Conservation (phyloP, 1,140 invertebrate genomes). For the Cylas formicarius region DNA sequence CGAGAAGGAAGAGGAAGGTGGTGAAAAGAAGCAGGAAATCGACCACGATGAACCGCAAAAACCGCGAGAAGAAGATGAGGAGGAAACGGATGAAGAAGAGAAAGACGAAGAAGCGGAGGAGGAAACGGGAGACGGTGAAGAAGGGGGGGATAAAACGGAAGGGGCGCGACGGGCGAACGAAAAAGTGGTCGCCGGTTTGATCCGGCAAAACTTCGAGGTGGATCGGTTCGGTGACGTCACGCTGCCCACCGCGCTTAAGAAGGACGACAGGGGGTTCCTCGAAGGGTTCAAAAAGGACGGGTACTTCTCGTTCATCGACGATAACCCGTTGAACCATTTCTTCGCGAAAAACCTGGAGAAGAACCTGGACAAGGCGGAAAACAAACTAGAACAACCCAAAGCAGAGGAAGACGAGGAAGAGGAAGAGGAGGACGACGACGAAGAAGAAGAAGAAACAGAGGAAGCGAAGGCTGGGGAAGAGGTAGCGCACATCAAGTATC, state of each 20-base stretch:
- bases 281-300: slow-evolving; percentile 10
- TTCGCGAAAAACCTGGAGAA: slow-evolving; percentile 9
- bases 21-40: neutral
- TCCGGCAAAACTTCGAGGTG: slow-evolving; percentile 17
- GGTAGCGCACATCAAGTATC: slow-evolving; percentile 6
- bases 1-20: too few relatives aligned
- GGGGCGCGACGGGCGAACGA: slow-evolving; percentile 16
- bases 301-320: neutral
- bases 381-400: slow-evolving; percentile 6
- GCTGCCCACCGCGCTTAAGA: slow-evolving; percentile 14
- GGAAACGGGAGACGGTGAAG: slow-evolving; percentile 23
- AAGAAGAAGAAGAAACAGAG: slow-evolving; percentile 22
- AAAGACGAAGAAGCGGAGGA: slow-evolving; percentile 5
- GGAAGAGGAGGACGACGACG: slow-evolving; percentile 15
- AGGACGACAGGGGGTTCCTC: slow-evolving; percentile 11
- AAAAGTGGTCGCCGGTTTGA: slow-evolving; percentile 16
- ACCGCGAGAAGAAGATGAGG: slow-evolving; percentile 3
- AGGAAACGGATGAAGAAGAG: slow-evolving; percentile 5
- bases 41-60: neutral
- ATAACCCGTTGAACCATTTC: slow-evolving; percentile 1
- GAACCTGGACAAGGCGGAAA: slow-evolving; percentile 12
- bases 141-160: slow-evolving; percentile 10
- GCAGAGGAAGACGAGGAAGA: slow-evolving; percentile 6
- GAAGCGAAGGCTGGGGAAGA: slow-evolving; percentile 11
- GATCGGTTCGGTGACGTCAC: slow-evolving; percentile 11